Conservation (phyloP, 2,888 invertebrate genomes). For the Apodemia zela region DNA sequence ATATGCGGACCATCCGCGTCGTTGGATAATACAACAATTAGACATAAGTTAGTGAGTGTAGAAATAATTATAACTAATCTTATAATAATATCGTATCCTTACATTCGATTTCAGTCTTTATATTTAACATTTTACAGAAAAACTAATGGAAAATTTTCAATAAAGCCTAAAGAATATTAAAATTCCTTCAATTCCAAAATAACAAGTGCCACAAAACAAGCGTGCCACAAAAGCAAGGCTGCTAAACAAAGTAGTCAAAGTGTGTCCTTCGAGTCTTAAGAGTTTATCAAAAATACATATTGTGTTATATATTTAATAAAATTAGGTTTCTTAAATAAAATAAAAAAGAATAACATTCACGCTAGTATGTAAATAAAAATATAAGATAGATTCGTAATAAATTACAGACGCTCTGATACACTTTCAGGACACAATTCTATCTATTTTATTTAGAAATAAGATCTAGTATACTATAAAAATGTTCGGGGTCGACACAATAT, state of each 20-base stretch:
- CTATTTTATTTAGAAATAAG: neutral
- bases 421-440: neutral
- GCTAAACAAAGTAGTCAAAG: neutral
- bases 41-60: too few relatives aligned
- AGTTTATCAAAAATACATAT: too few relatives aligned
- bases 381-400: neutral
- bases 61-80: too few relatives aligned
- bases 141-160: slow-evolving; percentile 2
- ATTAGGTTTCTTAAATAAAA: neutral
- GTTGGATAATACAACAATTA: too few relatives aligned
- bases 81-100: too few relatives aligned
- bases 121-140: neutral
- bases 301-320: too few relatives aligned
- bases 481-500: neutral
- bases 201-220: slow-evolving; percentile 3
- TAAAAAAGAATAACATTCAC: neutral
- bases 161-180: neutral
- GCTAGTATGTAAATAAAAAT: neutral
- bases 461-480: neutral
- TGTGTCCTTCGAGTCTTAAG: too few relatives aligned
- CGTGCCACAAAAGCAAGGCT: slow-evolving; percentile 12
- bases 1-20: too few relatives aligned
- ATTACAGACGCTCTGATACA: neutral
- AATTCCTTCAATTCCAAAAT: slow-evolving; percentile 1
- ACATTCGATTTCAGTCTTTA: too few relatives aligned